Evolutionary conservation across 2,888 invertebrate genomes (phyloP).

Genomic region (Ornithoptera priamus): DNA sequence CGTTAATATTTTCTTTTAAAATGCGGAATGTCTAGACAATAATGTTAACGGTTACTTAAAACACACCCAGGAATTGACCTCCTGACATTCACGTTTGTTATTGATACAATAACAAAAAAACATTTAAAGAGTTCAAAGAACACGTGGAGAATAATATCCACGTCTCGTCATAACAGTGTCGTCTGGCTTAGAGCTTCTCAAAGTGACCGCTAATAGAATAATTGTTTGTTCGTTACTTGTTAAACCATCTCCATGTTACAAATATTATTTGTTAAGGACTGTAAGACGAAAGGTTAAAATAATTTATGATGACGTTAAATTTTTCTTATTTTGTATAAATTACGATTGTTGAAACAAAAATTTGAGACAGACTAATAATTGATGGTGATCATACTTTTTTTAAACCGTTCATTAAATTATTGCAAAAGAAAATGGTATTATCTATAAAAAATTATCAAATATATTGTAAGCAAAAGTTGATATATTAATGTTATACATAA

Average conservation of each 20-base stretch:
- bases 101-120: conserved; percentile 17
- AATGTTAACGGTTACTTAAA: conserved; percentile 2
- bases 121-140: conserved; percentile 10
- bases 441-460: no score
- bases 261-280: no score
- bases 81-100: conserved; percentile 19
- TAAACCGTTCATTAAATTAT: no score
- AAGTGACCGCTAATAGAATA: conserved; percentile 7
- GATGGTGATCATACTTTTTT: no score
- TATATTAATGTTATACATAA: no score
- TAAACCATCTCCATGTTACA: background rate
- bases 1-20: background rate
- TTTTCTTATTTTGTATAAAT: no score
- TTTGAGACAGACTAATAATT: no score
- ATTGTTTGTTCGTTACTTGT: background rate
- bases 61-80: conserved; percentile 10
- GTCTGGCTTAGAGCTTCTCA: conserved; percentile 19
- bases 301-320: no score
- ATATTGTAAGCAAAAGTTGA: no score
- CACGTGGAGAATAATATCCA: conserved; percentile 25
- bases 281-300: no score
- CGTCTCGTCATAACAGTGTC: conserved; percentile 20
- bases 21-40: conserved; percentile 7
- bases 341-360: no score
- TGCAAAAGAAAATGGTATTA: no score